Evolutionary conservation across 2,888 invertebrate species (phyloP), one percentile per base, ranked within the genome.

Genomic region (Smittia sp.): DNA sequence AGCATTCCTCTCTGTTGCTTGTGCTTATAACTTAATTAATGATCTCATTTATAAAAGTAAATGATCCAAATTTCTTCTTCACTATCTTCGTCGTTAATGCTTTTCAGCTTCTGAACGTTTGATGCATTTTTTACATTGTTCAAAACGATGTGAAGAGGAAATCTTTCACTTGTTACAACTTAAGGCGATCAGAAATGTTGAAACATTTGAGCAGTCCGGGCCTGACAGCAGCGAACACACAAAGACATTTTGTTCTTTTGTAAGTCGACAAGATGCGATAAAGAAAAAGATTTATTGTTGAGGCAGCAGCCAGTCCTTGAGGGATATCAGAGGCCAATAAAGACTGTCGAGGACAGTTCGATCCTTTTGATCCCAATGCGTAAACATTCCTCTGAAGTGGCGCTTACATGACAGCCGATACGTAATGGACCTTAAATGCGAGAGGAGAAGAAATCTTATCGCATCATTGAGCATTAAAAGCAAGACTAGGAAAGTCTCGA

Each of bases 41-140:
- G 73, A 73, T 25, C 62, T 58, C 65, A 73, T 73, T 73, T 46
- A 73, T 73, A 62, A 73, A 41, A 46, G 18, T 73, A 65, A 73
- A 73, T 73, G 73, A 73, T 73, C 46, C 73, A 54, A 73, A 11
- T 25, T 46, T 73, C 39, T 39, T 32, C 20, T 41, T 18, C 22
- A 15, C 63, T 9, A 13, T 63, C 25, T 24, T 20, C 63, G 15
- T 58, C 24, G 13, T 58, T 24, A 63, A 63, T 27, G 25, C 11
- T 63, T 63, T 63, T 15, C 63, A 63, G 63, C 63, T 63, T 63
- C 63, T 63, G 63, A 63, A 22, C 63, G 4, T 27, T 27, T 13
- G 27, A 27, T 27, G 7, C 27, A 22, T 25, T 63, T 63, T 11
- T 63, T n/a, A 27, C n/a, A 27, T 63, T 25, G 4, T 24, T 25